A percentile compares a stretch with the other conserved stretches of the same genome.
These are phyloP conservation scores for Parazoanthus atlanticus DNA, from an alignment of 92 coral and sea anemone species.

Conservation along the genomic window DNA sequence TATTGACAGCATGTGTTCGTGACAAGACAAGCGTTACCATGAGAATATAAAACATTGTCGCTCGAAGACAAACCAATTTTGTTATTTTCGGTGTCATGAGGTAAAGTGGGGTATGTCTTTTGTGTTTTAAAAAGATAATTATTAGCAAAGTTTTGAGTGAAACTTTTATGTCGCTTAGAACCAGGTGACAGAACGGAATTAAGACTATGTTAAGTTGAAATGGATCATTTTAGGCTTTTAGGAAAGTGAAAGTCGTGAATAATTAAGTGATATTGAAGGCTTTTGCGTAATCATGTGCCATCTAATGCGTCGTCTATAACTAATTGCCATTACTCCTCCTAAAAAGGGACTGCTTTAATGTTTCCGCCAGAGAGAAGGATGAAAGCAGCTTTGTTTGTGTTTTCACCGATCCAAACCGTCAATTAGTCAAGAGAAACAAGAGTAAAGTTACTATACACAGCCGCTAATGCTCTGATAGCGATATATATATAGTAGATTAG, in stretches of 20 bases:
- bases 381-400: conserved; percentile 41
- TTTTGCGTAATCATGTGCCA: conserved; percentile 16
- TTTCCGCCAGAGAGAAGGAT: conserved; percentile 37
- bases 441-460: neutral
- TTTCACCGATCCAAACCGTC: conserved; percentile 25
- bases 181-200: neutral
- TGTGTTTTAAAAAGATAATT: neutral
- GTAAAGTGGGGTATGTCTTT: neutral
- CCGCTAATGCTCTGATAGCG: neutral
- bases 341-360: conserved; percentile 26
- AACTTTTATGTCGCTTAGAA: neutral
- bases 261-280: conserved; percentile 30
- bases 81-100: neutral
- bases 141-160: neutral
- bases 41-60: neutral
- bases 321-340: conserved; percentile 23
- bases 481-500: neutral
- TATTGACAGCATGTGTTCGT: conserved; percentile 7
- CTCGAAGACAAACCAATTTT: conserved; percentile 6
- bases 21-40: neutral
- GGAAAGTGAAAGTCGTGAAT: conserved; percentile 22
- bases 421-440: conserved; percentile 11
- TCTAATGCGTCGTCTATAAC: conserved; percentile 15
- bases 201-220: neutral
- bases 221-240: conserved; percentile 17